These are phyloP conservation scores for Rallus crepitans DNA, from an alignment of 2,797 vertebrate genomes.

Conservation along the genomic window DNA sequence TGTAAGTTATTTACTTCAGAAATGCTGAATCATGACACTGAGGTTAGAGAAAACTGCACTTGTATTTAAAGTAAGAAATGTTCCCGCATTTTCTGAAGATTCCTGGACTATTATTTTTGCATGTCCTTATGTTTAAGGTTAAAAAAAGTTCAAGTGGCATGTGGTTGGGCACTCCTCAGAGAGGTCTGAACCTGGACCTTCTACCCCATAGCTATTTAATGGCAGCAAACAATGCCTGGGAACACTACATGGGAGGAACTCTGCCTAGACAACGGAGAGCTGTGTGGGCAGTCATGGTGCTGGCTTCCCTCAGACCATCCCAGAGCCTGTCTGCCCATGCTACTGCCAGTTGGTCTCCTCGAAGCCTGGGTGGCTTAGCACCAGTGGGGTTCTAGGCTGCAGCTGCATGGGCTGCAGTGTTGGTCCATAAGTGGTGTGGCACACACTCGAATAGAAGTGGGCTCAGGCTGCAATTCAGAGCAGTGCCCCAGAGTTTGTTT, in stretches of 20 bases:
- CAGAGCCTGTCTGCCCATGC: neutral
- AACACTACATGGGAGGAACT: fast-evolving
- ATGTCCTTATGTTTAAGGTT: conserved; percentile 20
- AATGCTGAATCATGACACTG: conserved; percentile 68
- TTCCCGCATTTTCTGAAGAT: conserved; percentile 66
- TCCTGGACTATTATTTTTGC: conserved; percentile 41
- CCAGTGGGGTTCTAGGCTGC: neutral
- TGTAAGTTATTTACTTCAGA: conserved; percentile 73
- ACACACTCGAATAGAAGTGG: neutral
- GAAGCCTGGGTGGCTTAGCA: neutral
- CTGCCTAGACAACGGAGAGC: neutral
- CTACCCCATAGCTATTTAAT: neutral
- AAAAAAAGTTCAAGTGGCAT: conserved; percentile 28
- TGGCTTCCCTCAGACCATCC: neutral
- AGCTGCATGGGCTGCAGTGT: fast-evolving
- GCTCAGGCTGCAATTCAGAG: neutral
- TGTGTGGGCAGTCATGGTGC: neutral
- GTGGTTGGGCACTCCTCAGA: neutral
- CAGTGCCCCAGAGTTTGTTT: neutral
- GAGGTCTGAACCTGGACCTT: neutral
- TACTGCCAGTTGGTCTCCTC: fast-evolving
- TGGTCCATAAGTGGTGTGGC: neutral
- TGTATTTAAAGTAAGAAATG: conserved; percentile 28
- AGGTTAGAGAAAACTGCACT: conserved; percentile 54
- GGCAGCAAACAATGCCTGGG: neutral